Evolutionary conservation across 2,797 vertebrate genomes (phyloP).

Genomic region (Alcedo atthis): DNA sequence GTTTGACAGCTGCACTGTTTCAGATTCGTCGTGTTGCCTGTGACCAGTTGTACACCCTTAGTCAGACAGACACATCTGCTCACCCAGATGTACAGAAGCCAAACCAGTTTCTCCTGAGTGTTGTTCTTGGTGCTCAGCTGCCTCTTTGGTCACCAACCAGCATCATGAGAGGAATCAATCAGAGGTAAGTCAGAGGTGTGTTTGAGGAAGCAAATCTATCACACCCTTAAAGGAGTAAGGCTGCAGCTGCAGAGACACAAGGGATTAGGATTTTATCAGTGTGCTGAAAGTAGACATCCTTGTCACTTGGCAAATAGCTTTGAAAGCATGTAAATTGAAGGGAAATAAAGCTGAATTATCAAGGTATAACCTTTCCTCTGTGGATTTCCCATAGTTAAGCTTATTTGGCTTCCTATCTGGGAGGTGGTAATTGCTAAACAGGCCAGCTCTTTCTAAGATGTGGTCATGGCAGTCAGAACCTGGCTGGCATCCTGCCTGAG

Average conservation of each 20-base stretch:
- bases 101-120: conserved; percentile 93
- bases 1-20: not conserved
- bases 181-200: conserved; percentile 81
- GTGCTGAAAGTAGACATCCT: not conserved
- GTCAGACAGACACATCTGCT: conserved; percentile 93
- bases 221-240: not conserved
- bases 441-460: not conserved
- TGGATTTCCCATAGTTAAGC: not conserved
- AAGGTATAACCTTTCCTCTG: not conserved
- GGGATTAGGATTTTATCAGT: not conserved
- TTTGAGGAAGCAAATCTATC: not conserved
- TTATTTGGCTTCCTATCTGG: not conserved
- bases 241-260: not conserved
- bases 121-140: conserved; percentile 94
- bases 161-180: conserved; percentile 97
- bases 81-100: conserved; percentile 95
- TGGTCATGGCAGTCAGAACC: not conserved
- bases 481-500: not conserved
- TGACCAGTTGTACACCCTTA: conserved; percentile 96
- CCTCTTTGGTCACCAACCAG: conserved; percentile 98
- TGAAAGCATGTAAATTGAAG: not conserved
- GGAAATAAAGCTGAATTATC: not conserved
- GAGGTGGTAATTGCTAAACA: not conserved
- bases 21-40: conserved; percentile 97
- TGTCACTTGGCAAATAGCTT: not conserved